Base-by-base conservation (phyloP, 2,113 vertebrate species). In the Ageneiosus marmoratus region DNA sequence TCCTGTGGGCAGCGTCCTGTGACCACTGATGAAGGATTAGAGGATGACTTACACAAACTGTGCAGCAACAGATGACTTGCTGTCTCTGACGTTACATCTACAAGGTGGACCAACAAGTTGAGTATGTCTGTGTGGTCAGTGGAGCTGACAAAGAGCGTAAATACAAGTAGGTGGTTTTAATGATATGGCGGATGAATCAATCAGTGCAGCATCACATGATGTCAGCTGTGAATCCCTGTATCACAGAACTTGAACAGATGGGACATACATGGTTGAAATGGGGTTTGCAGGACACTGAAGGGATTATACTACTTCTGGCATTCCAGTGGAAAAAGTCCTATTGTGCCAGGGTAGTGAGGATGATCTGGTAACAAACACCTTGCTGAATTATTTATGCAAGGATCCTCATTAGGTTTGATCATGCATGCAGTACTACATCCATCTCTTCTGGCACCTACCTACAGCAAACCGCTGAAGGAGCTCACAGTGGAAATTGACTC, bases 361-460 rank as follows among this genome's bases (percentile, higher is more conserved):
- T 67, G 85, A 80, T 27, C 60, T 69, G 44, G 86, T 85, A 83
- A 87, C 65, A 37, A 76, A 85, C 70, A 77, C 65, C 81, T 72
- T 56, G 62, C 50, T 87, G 50, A 85, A 87, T 87, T 85, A 87
- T 87, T 85, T 41, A 87, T 48, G 46, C 72, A 77, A n/a, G 10
- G 53, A 56, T 72, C 34, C 80, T 85, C 70, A 16, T 76, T 79
- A 76, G 60, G 24, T 58, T 56, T 81, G 67, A 82, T 65, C 48
- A 8, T 8, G 37, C 48, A 32, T 2, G 34, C 67, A 46, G 67
- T 63, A 50, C 44, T 20, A 37, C 50, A 27, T 70, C 62, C 50
- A 22, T 27, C 16, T 20, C 18, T 4, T 76, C 50, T 63, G 37
- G 55, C 24, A 27, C 22, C 3, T 12, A 20, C 27, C 20, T 37